Evolutionary conservation across 2,113 vertebrate species (phyloP), one percentile per base, ranked within the genome.

Genomic region (Sylvia atricapilla): DNA sequence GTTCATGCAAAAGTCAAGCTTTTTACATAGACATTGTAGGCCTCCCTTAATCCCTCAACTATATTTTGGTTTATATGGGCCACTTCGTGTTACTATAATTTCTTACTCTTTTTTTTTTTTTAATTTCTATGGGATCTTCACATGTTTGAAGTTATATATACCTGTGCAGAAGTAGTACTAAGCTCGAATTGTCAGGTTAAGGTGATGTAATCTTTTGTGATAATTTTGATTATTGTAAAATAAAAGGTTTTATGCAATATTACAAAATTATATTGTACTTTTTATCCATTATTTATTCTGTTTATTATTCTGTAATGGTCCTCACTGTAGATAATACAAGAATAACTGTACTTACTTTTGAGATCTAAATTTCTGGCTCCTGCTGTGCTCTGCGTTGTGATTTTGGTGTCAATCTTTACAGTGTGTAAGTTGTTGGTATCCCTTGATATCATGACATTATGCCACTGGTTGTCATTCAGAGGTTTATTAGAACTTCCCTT

Each of bases 401-500:
- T 98, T 97, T 99, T 99, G 31, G 99, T 99, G 97, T 99, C 99
- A 13, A 99, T 99, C 97, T 99, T 99, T 83, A 99, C 99, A 11
- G 98, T 99, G 96, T 99, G 99, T 28, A 99, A 98, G 91, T 99
- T 99, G 98, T 98, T 99, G 90, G 98, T 99, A 96, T 99, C 99
- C 94, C 99, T 98, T 49, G 99, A 99, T 96, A 99, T 99, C 97
- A 99, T 99, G 72, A 99, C 99, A 19, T 99, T 99, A 95, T 99
- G 99, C 99, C 99, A 99, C 91, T 99, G 98, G 97, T 99, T 99
- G 98, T 99, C 99, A 30, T 99, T 99, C 83, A 99, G 98, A 49
- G 99, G 99, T 94, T 99, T 99, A 94, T 99, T 99, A 66, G 99
- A 99, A 97, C 99, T 99, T 86, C 99, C 99, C 97, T 99, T 99